Evolutionary conservation across 2,888 invertebrate species (phyloP).

Genomic region (Caenorhabditis doughertyi): DNA sequence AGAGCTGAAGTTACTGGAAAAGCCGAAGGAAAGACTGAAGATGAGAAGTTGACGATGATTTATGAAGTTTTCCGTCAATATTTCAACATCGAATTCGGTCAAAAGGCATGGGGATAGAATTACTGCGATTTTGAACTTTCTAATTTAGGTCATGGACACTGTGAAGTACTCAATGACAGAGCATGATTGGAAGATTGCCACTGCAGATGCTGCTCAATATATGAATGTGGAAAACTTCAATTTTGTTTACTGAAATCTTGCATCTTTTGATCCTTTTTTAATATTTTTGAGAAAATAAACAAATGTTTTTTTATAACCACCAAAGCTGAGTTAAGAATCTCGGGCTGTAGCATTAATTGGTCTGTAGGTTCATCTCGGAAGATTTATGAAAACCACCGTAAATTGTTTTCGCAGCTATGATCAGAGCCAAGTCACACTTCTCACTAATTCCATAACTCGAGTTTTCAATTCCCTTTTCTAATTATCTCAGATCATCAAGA

Average conservation of each 20-base stretch:
- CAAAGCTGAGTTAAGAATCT: no score
- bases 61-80: constrained; percentile 52
- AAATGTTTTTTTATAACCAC: no score
- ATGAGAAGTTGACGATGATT: constrained; percentile 40
- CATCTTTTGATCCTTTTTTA: neutral
- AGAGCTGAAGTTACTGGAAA: constrained; percentile 42
- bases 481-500: neutral
- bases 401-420: no score
- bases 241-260: constrained; percentile 33
- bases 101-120: constrained; percentile 17
- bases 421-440: no score
- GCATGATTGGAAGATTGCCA: constrained; percentile 55
- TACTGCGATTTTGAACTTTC: neutral
- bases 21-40: constrained; percentile 30
- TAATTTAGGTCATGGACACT: constrained; percentile 59
- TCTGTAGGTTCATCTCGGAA: no score
- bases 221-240: constrained; percentile 54
- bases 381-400: no score
- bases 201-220: constrained; percentile 51
- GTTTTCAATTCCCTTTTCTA: neutral
- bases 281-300: neutral
- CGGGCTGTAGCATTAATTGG: no score
- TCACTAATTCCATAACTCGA: no score
- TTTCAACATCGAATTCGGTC: constrained; percentile 63
- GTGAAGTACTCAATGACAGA: constrained; percentile 63